phyloP scores from a whole-genome alignment of 2,797 vertebrate genomes.

The Geotrypetes seraphini region DNA sequence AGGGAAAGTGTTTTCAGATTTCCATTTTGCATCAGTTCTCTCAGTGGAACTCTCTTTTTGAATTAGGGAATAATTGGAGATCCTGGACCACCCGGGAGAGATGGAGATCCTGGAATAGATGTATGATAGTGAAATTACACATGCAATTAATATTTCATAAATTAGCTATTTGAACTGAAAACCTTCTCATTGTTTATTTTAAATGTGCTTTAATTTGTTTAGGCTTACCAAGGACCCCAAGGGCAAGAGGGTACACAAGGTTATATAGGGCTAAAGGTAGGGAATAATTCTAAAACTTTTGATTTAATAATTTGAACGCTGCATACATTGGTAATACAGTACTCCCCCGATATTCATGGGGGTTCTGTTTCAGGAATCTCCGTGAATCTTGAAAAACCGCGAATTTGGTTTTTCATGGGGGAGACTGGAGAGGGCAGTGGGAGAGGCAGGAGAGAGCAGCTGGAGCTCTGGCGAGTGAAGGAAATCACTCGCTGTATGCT shows the following conservation, averaged over 20 bases:
- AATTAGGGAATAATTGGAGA: constrained; percentile 66
- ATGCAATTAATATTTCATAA: too few species aligned
- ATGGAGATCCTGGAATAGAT: constrained; percentile 63
- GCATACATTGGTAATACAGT: too few species aligned
- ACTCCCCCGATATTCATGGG: too few species aligned
- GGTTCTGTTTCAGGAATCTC: too few species aligned
- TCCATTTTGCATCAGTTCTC: background rate
- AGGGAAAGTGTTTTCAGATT: background rate
- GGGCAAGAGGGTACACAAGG: constrained; percentile 51
- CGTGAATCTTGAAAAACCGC: too few species aligned
- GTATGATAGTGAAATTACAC: constrained; percentile 36
- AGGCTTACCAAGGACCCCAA: constrained; percentile 74
- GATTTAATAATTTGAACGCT: background rate
- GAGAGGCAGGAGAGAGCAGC: too few species aligned
- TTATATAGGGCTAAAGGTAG: constrained; percentile 51
- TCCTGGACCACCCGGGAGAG: constrained; percentile 58
- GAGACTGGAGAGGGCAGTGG: too few species aligned
- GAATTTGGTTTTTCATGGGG: too few species aligned
- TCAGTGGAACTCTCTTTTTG: background rate
- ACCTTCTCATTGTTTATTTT: background rate
- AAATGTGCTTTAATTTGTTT: background rate
- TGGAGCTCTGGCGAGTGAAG: too few species aligned
- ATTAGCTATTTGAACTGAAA: background rate
- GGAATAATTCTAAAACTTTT: background rate
- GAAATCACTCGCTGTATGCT: too few species aligned